Percentiles rank a stretch among this genome's conserved stretches.
Conservation (phyloP, 2,888 invertebrate genomes). For the Eupsilia transversa region DNA sequence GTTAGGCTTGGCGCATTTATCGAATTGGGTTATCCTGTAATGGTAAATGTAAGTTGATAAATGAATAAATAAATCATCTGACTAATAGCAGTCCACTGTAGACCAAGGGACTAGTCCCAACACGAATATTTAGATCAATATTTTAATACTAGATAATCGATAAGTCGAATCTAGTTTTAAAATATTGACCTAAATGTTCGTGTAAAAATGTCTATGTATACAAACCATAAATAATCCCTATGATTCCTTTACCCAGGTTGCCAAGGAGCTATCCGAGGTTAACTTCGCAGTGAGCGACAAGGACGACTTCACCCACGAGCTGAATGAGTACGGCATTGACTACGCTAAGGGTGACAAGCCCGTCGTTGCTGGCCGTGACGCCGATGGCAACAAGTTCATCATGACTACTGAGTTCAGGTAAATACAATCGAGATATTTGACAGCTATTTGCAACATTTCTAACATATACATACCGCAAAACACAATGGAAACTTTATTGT, state of each 20-base stretch:
- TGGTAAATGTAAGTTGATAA: too few species aligned
- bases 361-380: conserved; percentile 95
- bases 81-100: not conserved
- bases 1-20: too few species aligned
- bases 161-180: too few species aligned
- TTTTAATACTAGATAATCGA: too few species aligned
- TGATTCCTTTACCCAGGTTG: conserved; percentile 88
- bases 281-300: conserved; percentile 97
- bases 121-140: too few species aligned
- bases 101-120: too few species aligned
- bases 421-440: conserved; percentile 39
- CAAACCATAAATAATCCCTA: not conserved
- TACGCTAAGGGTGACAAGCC: conserved; percentile 97
- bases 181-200: not conserved
- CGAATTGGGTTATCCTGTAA: too few species aligned
- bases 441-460: too few species aligned
- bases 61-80: too few species aligned
- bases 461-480: too few species aligned
- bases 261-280: conserved; percentile 92
- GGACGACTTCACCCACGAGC: conserved; percentile 98
- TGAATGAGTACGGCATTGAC: conserved; percentile 98
- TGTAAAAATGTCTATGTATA: not conserved
- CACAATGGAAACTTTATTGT: not conserved
- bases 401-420: conserved; percentile 97
- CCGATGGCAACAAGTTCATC: conserved; percentile 96